These are phyloP conservation scores for Allolobophora icterica DNA, from an alignment of 2,888 invertebrate genomes.

Conservation along the genomic window DNA sequence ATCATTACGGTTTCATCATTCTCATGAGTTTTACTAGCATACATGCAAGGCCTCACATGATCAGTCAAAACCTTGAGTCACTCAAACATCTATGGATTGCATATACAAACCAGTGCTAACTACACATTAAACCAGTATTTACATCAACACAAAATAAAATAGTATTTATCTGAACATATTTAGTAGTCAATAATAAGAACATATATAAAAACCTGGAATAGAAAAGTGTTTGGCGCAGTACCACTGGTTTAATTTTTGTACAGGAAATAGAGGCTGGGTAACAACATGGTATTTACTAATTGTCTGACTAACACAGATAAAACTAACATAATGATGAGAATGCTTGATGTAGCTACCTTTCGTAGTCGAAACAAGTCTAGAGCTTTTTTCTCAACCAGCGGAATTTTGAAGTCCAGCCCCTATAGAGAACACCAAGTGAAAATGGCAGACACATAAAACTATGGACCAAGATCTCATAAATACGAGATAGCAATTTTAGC, in stretches of 20 bases:
- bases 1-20: background rate
- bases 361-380: conserved; percentile 90
- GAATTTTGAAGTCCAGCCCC: conserved; percentile 70
- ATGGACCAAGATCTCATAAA: background rate
- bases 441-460: background rate
- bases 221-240: background rate
- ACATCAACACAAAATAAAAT: background rate
- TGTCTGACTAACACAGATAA: too few species aligned
- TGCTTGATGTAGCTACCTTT: conserved; percentile 65
- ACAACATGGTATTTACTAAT: too few species aligned
- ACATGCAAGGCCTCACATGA: too few species aligned
- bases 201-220: background rate
- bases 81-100: background rate
- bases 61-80: background rate
- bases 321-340: background rate
- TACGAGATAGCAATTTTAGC: background rate
- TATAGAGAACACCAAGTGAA: conserved; percentile 42
- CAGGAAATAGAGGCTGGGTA: too few species aligned
- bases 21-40: too few species aligned
- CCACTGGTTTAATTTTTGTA: too few species aligned
- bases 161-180: background rate
- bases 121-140: background rate
- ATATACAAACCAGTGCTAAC: background rate
- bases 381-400: conserved; percentile 89
- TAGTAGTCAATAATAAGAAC: background rate